Conservation (phyloP, 1,140 invertebrate species). For the Gonatopus flavifemur region DNA sequence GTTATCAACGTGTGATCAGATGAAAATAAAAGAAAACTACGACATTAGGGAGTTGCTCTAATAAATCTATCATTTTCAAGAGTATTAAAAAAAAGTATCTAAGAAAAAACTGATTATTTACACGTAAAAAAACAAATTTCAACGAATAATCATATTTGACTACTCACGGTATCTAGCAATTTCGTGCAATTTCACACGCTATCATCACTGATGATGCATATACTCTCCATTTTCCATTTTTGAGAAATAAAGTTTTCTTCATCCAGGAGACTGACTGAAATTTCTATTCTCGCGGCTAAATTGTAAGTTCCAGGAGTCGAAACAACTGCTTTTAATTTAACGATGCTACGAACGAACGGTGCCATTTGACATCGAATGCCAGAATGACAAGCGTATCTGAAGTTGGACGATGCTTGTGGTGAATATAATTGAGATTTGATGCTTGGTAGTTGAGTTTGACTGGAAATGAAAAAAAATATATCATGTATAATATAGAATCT, state of each 20-base stretch:
- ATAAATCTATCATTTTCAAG: too few relatives aligned
- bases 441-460: conserved; percentile 42
- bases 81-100: too few relatives aligned
- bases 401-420: conserved; percentile 51
- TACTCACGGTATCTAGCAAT: too few relatives aligned
- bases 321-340: conserved; percentile 47
- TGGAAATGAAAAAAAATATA: conserved; percentile 31
- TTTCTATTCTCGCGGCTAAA: conserved; percentile 49
- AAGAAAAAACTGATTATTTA: too few relatives aligned
- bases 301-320: conserved; percentile 52
- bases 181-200: conserved; percentile 24
- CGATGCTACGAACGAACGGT: conserved; percentile 31
- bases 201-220: conserved; percentile 45
- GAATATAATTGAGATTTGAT: conserved; percentile 52
- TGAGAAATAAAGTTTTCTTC: conserved; percentile 47
- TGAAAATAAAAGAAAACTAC: too few relatives aligned
- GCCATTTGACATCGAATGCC: conserved; percentile 44
- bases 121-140: too few relatives aligned
- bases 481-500: too few relatives aligned
- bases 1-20: too few relatives aligned
- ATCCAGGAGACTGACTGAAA: conserved; percentile 45
- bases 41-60: too few relatives aligned
- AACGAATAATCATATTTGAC: too few relatives aligned
- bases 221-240: conserved; percentile 52
- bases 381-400: conserved; percentile 53